Percentiles rank a stretch among this genome's conserved stretches.
These are phyloP conservation scores for Habropoda laboriosa DNA, from an alignment of 1,140 invertebrate species.

Conservation along the genomic window DNA sequence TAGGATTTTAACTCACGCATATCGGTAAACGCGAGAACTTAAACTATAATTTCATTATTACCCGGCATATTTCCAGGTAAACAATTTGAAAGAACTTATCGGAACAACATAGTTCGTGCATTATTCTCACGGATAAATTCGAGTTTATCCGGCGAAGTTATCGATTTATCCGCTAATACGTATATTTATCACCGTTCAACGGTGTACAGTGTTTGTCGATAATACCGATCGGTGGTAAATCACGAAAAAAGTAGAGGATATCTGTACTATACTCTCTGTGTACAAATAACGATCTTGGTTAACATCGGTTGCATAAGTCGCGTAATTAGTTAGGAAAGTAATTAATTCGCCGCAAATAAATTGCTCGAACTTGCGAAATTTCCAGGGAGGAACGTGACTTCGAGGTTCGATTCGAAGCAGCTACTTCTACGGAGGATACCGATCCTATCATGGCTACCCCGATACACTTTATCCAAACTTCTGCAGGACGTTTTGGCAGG, in stretches of 20 bases:
- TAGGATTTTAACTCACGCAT: no score
- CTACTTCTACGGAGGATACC: conserved; percentile 77
- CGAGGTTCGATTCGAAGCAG: conserved; percentile 64
- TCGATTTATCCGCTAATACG: background rate
- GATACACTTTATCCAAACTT: conserved; percentile 81
- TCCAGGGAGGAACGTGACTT: conserved; percentile 21
- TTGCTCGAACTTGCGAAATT: background rate
- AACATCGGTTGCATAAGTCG: no score
- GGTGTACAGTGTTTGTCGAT: background rate
- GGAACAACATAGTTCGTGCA: background rate
- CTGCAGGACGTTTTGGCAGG: conserved; percentile 84
- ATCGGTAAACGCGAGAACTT: background rate
- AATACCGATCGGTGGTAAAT: background rate
- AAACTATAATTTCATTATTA: background rate
- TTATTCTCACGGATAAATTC: conserved; percentile 6
- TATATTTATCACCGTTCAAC: background rate
- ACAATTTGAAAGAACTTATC: background rate
- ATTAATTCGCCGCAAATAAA: conserved; percentile 6
- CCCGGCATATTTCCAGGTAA: background rate
- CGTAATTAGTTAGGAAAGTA: background rate
- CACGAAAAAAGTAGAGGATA: background rate
- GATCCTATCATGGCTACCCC: conserved; percentile 82
- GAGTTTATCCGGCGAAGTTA: background rate
- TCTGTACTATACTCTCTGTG: no score
- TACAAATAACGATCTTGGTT: no score